Conservation (phyloP, 2,113 vertebrate species). For the Bubo scandiacus region DNA sequence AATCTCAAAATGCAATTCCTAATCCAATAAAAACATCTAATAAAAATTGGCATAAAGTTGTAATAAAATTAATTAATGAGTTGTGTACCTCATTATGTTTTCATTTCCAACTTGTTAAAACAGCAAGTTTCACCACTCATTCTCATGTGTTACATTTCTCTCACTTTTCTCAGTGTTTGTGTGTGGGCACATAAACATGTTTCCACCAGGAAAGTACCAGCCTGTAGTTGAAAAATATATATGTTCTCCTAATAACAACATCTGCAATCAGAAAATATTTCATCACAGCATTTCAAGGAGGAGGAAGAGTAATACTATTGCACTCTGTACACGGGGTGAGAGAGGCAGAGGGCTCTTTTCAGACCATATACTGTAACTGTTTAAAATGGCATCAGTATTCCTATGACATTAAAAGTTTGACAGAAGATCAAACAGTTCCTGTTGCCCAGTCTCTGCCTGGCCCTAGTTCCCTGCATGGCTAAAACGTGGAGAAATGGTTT, state of each 20-base stretch:
- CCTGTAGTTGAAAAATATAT: background rate
- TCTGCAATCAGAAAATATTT: background rate
- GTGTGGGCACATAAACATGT: background rate
- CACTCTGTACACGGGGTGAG: background rate
- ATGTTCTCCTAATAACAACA: background rate
- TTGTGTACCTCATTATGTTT: conserved; percentile 29
- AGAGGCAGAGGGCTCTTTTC: background rate
- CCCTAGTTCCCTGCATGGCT: background rate
- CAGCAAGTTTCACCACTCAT: background rate
- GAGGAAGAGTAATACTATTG: background rate
- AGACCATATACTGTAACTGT: background rate
- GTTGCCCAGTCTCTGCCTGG: background rate
- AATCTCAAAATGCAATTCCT: conserved; percentile 34
- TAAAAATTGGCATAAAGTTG: conserved; percentile 32
- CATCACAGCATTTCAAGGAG: background rate
- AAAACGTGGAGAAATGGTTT: background rate
- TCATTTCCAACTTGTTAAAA: conserved; percentile 49
- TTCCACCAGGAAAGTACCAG: background rate
- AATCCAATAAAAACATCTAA: conserved; percentile 41
- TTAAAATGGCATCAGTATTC: background rate
- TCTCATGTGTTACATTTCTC: background rate
- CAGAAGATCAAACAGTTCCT: background rate
- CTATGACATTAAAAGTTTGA: background rate
- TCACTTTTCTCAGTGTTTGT: background rate
- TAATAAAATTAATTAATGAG: conserved; percentile 49